These are phyloP conservation scores for Leptura quadrifasciata DNA, from an alignment of 2,888 invertebrate species.

Conservation along the genomic window DNA sequence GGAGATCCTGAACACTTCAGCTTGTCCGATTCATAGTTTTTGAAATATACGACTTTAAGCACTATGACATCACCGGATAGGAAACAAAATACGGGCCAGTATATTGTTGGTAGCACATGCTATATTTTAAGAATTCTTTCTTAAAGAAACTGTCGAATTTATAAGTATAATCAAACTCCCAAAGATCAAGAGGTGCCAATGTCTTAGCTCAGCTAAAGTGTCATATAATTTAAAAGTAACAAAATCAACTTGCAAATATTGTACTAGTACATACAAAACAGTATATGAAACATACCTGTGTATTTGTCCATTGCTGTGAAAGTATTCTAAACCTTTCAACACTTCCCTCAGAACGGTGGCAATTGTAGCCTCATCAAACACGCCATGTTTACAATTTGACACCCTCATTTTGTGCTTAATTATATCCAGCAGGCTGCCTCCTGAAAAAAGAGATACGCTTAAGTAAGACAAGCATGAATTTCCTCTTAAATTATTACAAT, in stretches of 20 bases:
- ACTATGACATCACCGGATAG: too few relatives aligned
- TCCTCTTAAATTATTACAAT: neutral
- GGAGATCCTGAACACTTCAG: too few relatives aligned
- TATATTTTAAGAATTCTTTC: too few relatives aligned
- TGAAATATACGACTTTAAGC: too few relatives aligned
- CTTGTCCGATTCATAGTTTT: too few relatives aligned
- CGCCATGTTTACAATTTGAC: slow-evolving; percentile 94
- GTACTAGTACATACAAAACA: neutral
- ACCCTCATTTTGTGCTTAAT: slow-evolving; percentile 96
- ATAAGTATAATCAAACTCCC: too few relatives aligned
- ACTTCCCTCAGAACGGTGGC: slow-evolving; percentile 97
- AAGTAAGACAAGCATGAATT: neutral
- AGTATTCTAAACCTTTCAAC: slow-evolving; percentile 97
- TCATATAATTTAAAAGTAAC: too few relatives aligned
- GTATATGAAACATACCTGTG: slow-evolving; percentile 83
- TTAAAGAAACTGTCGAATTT: too few relatives aligned
- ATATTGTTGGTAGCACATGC: too few relatives aligned
- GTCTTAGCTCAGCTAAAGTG: too few relatives aligned
- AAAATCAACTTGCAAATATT: neutral
- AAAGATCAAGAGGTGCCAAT: too few relatives aligned
- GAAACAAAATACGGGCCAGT: too few relatives aligned
- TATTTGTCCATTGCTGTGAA: slow-evolving; percentile 98
- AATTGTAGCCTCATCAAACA: slow-evolving; percentile 97
- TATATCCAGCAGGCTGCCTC: slow-evolving; percentile 91
- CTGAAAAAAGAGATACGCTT: slow-evolving; percentile 64